These are phyloP conservation scores for Mustelus asterias DNA, from an alignment of 2,113 vertebrate genomes.

Conservation along the genomic window DNA sequence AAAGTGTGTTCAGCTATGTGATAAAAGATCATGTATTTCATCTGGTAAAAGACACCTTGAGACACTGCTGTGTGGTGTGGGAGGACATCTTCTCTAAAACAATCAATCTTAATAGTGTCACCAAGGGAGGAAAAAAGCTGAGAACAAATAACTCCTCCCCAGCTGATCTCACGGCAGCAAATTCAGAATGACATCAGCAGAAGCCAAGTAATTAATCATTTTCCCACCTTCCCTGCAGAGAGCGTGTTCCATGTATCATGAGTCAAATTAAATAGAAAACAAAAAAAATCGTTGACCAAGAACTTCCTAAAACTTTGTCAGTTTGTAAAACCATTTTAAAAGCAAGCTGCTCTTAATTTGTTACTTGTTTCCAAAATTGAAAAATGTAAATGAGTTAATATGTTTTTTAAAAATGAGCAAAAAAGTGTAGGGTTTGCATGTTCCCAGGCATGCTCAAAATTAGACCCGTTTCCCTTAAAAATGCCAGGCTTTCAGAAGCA, in stretches of 20 bases:
- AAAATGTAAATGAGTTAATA: background rate
- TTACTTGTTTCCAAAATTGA: background rate
- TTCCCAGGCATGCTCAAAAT: background rate
- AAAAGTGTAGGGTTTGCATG: background rate
- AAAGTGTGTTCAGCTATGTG: background rate
- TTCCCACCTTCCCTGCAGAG: background rate
- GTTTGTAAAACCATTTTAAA: background rate
- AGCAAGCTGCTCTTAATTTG: background rate
- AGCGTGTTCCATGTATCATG: background rate
- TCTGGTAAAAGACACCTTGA: background rate
- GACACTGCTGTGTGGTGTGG: background rate
- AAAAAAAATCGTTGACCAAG: background rate
- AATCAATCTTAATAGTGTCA: background rate
- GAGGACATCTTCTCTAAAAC: background rate
- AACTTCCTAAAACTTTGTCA: background rate
- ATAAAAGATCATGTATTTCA: background rate
- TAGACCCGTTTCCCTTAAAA: background rate
- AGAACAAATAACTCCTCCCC: background rate
- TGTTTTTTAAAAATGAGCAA: background rate
- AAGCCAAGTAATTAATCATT: background rate
- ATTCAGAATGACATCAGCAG: background rate
- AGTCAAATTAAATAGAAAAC: background rate
- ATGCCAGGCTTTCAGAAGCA: background rate
- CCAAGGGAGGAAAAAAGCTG: background rate
- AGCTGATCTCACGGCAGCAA: background rate